phyloP scores from a whole-genome alignment of 2,113 vertebrate species.

The Amphiprion ocellaris region DNA sequence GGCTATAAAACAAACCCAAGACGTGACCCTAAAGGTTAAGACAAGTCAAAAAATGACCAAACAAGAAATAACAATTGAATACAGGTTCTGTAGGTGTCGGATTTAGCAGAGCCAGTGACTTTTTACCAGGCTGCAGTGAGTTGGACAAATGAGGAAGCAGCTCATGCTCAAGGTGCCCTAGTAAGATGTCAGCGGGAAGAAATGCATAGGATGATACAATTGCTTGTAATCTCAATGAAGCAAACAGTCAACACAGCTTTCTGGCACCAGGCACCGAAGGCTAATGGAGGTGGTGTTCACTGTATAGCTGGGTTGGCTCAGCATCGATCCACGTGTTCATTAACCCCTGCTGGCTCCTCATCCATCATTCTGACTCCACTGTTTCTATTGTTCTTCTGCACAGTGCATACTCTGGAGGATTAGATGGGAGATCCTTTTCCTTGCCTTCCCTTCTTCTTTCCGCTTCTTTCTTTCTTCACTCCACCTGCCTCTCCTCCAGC shows the following conservation, averaged over 20 bases:
- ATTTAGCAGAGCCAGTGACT: neutral
- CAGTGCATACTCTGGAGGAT: conserved; percentile 26
- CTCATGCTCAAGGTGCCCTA: conserved; percentile 26
- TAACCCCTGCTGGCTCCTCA: conserved; percentile 75
- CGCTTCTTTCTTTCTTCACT: neutral
- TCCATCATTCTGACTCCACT: conserved; percentile 70
- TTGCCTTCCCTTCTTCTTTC: neutral
- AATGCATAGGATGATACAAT: conserved; percentile 47
- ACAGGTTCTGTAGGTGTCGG: too few species aligned
- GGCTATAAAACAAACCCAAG: neutral
- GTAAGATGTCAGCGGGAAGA: conserved; percentile 43
- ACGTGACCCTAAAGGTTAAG: too few species aligned
- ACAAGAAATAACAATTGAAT: too few species aligned
- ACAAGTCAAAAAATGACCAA: too few species aligned
- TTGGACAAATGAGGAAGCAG: conserved; percentile 14
- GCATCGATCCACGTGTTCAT: conserved; percentile 72
- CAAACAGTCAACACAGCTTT: conserved; percentile 62
- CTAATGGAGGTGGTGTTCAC: conserved; percentile 56
- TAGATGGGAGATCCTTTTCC: conserved; percentile 12
- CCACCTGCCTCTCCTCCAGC: neutral
- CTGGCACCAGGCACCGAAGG: conserved; percentile 39
- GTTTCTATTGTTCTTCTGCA: conserved; percentile 55
- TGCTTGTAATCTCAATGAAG: conserved; percentile 63
- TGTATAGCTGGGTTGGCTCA: conserved; percentile 45
- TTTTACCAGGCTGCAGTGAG: conserved; percentile 11